Evolutionary conservation across 2,888 invertebrate genomes (phyloP).

Genomic region (Mongoloraphidia duomilia): DNA sequence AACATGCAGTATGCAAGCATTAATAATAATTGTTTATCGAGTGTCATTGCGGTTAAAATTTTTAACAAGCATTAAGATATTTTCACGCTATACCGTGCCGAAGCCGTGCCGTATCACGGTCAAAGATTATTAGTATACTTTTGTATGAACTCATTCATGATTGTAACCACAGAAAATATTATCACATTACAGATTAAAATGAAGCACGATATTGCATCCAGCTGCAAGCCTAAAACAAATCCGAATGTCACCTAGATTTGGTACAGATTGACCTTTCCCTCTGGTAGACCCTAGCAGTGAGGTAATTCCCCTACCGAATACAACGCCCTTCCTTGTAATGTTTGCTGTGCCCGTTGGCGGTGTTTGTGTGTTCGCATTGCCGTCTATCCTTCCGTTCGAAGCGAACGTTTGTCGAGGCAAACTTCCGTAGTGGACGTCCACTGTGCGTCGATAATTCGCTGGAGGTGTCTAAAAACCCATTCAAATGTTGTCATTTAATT

Average conservation of each 20-base stretch:
- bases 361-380: conserved; percentile 28
- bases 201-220: too few species aligned
- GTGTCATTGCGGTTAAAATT: too few species aligned
- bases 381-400: conserved; percentile 29
- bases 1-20: too few species aligned
- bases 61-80: too few species aligned
- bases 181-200: too few species aligned
- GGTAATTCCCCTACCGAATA: conserved; percentile 52
- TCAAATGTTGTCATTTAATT: too few species aligned
- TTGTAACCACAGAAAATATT: too few species aligned
- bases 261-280: conserved; percentile 74
- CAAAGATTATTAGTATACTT: too few species aligned
- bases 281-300: conserved; percentile 39
- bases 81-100: too few species aligned
- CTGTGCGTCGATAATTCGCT: conserved; percentile 55
- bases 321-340: conserved; percentile 42
- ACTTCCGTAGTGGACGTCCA: conserved; percentile 66
- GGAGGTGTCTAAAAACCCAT: conserved; percentile 61
- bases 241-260: conserved; percentile 64
- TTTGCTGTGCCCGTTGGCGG: conserved; percentile 15
- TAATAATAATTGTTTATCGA: too few species aligned
- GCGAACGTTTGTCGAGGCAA: conserved; percentile 55
- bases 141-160: too few species aligned
- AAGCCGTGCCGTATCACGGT: too few species aligned
- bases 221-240: neutral